Evolutionary conservation across 2,888 invertebrate species (phyloP).

Genomic region (Trachelus troglodyta): DNA sequence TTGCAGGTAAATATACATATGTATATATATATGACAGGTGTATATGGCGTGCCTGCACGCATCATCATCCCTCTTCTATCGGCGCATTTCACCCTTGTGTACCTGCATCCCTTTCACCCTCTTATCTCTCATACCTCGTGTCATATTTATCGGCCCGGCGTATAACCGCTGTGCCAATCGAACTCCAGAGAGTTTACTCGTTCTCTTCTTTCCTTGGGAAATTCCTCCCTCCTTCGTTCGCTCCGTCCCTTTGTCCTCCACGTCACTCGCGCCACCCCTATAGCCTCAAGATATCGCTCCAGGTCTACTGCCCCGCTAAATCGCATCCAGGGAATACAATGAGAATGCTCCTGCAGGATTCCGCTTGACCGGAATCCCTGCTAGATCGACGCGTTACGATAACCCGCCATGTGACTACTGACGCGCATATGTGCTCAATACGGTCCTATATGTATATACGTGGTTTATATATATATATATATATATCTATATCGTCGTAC

Average conservation of each 20-base stretch:
- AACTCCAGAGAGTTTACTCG: neutral
- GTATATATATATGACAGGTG: neutral
- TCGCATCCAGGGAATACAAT: neutral
- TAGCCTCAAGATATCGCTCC: neutral
- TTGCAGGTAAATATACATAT: too few species aligned
- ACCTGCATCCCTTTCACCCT: slow-evolving; percentile 6
- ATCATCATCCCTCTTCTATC: neutral
- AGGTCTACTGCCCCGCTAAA: neutral
- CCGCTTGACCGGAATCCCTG: neutral
- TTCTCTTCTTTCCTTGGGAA: neutral
- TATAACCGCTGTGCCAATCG: neutral
- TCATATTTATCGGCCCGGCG: neutral
- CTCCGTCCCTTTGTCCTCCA: neutral
- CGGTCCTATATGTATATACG: neutral
- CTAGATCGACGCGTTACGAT: neutral
- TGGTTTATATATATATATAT: neutral
- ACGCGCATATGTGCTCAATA: neutral
- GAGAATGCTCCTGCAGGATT: neutral
- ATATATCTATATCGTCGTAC: neutral
- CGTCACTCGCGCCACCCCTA: neutral
- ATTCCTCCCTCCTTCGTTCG: too few species aligned
- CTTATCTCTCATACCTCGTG: slow-evolving; percentile 9
- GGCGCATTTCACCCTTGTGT: neutral
- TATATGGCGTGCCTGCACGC: neutral
- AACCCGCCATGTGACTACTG: neutral